Percentiles rank a stretch among this genome's conserved stretches.
phyloP scores from a whole-genome alignment of 2,888 invertebrate genomes.

The Trichacis sp. region DNA sequence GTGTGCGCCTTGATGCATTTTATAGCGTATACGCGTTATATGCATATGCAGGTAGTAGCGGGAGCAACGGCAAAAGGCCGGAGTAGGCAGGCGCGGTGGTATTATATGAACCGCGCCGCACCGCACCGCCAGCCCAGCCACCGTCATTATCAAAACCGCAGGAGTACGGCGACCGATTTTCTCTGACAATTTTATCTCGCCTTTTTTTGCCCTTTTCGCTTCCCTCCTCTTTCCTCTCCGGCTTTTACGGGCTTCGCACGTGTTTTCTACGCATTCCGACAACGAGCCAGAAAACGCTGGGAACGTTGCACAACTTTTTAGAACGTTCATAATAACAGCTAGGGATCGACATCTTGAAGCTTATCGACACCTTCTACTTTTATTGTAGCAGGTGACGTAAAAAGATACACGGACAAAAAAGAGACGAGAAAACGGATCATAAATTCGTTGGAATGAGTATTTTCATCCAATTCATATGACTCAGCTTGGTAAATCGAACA shows the following conservation, averaged over 20 bases:
- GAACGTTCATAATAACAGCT: background rate
- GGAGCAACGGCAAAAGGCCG: slow-evolving; percentile 16
- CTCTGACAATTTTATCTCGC: slow-evolving; percentile 35
- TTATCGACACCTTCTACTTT: no score
- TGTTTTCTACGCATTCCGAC: slow-evolving; percentile 18
- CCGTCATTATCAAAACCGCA: slow-evolving; percentile 42
- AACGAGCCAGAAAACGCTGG: slow-evolving; percentile 12
- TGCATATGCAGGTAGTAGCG: slow-evolving; percentile 18
- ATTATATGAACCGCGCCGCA: slow-evolving; percentile 13
- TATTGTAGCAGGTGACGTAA: no score
- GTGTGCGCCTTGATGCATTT: slow-evolving; percentile 18
- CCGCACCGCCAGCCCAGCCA: slow-evolving; percentile 30
- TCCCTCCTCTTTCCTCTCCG: slow-evolving; percentile 9
- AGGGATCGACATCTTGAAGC: no score
- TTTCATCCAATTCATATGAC: no score
- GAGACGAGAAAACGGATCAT: no score
- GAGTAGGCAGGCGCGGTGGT: slow-evolving; percentile 16
- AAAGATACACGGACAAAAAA: no score
- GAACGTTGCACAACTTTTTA: slow-evolving; percentile 4
- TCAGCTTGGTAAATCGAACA: no score
- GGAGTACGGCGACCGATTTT: slow-evolving; percentile 38
- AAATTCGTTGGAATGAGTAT: no score
- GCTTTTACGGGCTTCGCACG: slow-evolving; percentile 31
- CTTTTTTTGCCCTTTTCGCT: slow-evolving; percentile 1
- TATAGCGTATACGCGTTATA: slow-evolving; percentile 26